Evolutionary conservation across 2,797 vertebrate species (phyloP).

Genomic region (Amniataba percoides): DNA sequence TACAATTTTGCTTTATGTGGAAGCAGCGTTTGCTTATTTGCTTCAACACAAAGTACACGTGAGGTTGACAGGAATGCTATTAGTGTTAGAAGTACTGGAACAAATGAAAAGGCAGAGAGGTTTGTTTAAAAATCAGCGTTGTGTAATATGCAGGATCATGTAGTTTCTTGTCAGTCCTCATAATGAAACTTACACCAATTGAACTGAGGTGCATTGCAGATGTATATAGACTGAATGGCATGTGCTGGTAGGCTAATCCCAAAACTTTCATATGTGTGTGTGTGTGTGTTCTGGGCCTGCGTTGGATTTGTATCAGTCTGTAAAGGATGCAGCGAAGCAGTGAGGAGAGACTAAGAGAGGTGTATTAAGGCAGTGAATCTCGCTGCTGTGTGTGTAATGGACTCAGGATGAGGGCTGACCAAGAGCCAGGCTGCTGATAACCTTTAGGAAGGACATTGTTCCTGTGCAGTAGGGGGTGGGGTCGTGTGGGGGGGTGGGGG

Average conservation of each 20-base stretch:
- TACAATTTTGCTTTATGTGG: too few relatives aligned
- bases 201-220: slow-evolving; percentile 13
- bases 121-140: neutral
- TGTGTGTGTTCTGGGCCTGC: slow-evolving; percentile 39
- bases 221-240: slow-evolving; percentile 10
- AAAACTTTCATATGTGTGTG: slow-evolving; percentile 32
- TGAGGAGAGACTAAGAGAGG: slow-evolving; percentile 75
- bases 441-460: slow-evolving; percentile 87
- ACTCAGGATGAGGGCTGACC: slow-evolving; percentile 84
- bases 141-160: neutral
- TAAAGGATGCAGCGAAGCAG: slow-evolving; percentile 71
- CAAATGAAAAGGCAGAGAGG: neutral
- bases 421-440: slow-evolving; percentile 82
- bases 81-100: neutral
- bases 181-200: neutral
- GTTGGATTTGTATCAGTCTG: slow-evolving; percentile 69
- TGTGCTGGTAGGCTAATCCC: slow-evolving; percentile 31
- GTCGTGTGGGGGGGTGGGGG: neutral
- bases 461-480: slow-evolving; percentile 64
- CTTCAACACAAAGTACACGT: neutral
- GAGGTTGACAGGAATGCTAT: neutral
- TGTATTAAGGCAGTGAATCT: slow-evolving; percentile 81
- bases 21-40: too few relatives aligned
- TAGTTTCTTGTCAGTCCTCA: slow-evolving; percentile 1
- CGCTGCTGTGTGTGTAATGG: slow-evolving; percentile 79